Conservation (phyloP, 2,113 vertebrate species). For the Cichladusa arquata region DNA sequence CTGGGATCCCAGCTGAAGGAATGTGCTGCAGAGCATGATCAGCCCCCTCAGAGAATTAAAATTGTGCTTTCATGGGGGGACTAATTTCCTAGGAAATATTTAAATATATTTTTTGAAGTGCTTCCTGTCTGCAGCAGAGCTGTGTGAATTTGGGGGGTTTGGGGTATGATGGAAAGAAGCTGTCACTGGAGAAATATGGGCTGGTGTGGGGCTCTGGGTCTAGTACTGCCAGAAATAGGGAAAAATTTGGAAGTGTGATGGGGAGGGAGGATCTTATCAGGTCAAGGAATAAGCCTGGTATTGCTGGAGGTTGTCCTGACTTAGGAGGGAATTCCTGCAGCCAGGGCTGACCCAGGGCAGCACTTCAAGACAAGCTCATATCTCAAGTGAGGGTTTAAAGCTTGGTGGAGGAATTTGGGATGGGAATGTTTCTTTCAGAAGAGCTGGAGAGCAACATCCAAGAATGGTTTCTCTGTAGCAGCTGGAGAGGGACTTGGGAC, state of each 20-base stretch:
- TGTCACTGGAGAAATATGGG: neutral
- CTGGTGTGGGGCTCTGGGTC: neutral
- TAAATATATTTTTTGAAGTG: neutral
- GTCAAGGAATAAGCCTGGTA: neutral
- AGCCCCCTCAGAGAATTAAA: accelerated
- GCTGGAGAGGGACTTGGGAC: neutral
- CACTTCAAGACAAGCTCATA: accelerated
- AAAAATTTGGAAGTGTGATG: neutral
- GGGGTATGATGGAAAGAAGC: neutral
- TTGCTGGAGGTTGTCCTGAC: neutral
- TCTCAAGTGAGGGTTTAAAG: neutral
- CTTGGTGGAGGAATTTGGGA: neutral
- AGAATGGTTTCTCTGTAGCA: neutral
- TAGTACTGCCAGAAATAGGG: neutral
- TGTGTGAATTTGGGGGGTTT: neutral
- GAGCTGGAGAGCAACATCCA: neutral
- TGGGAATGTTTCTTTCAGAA: neutral
- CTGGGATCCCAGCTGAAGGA: neutral
- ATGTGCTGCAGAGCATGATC: neutral
- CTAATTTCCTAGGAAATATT: neutral
- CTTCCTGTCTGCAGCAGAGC: neutral
- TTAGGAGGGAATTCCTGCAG: neutral
- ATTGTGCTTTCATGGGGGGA: accelerated
- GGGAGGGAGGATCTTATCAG: neutral
- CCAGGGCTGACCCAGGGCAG: neutral